Evolutionary conservation across 2,797 vertebrate species (phyloP).

Genomic region (Petrocephalus schoutedeni): DNA sequence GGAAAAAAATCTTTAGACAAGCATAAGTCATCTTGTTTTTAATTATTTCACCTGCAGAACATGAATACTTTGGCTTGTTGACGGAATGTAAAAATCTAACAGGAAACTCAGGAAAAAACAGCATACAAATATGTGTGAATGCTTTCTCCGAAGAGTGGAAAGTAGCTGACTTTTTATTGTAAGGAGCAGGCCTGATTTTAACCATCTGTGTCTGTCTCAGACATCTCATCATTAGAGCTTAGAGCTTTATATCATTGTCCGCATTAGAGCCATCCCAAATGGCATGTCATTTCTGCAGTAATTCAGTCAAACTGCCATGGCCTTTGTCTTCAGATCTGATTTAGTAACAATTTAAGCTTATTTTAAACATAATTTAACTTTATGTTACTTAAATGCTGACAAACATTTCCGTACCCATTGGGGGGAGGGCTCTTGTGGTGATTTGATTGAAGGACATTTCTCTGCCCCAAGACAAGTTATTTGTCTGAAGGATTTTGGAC

Average conservation of each 20-base stretch:
- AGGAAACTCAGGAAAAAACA: background rate
- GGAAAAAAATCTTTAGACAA: background rate
- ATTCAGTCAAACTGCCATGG: constrained; percentile 11
- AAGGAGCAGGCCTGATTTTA: background rate
- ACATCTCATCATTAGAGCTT: background rate
- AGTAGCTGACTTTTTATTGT: background rate
- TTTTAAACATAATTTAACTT: constrained; percentile 6
- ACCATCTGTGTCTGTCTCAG: background rate
- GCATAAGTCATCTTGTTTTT: background rate
- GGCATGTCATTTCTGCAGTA: background rate
- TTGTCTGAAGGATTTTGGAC: background rate
- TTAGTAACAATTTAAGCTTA: constrained; percentile 10
- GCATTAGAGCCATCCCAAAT: background rate
- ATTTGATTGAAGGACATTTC: background rate
- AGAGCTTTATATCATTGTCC: background rate
- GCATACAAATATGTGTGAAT: background rate
- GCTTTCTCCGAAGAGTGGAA: background rate
- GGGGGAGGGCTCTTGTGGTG: background rate
- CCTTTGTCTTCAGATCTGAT: constrained; percentile 1
- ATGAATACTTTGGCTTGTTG: background rate
- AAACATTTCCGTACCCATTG: background rate
- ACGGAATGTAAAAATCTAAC: background rate
- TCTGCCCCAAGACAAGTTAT: constrained; percentile 9
- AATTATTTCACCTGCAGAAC: background rate
- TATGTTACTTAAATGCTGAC: background rate